Percentiles rank a stretch among this genome's conserved stretches.
Evolutionary conservation across 2,113 vertebrate genomes (phyloP).

Genomic region (Riparia riparia): DNA sequence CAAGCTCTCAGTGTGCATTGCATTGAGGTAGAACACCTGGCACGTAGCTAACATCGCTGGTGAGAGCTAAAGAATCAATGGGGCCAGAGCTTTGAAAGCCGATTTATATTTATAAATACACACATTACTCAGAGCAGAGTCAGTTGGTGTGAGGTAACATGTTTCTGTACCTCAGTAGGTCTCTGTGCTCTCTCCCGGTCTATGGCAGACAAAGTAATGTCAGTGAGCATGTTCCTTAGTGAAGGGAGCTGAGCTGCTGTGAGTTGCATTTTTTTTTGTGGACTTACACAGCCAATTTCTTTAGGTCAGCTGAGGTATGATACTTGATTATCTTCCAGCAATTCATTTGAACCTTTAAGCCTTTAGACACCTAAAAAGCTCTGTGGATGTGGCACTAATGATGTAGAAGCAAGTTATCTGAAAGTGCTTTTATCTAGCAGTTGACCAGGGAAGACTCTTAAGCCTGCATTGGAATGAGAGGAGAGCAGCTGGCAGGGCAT

Average conservation of each 20-base stretch:
- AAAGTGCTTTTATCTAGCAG: not conserved
- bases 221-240: not conserved
- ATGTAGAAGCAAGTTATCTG: not conserved
- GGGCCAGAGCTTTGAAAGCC: not conserved
- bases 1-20: not conserved
- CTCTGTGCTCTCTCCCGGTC: not conserved
- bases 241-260: not conserved
- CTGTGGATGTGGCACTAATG: not conserved
- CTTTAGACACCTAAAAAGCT: not conserved
- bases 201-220: not conserved
- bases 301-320: not conserved
- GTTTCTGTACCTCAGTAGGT: not conserved
- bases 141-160: not conserved
- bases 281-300: not conserved
- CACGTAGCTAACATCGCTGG: not conserved
- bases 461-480: not conserved
- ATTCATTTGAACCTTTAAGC: not conserved
- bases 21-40: rapidly evolving
- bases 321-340: slow-evolving; percentile 1
- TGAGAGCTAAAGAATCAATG: not conserved
- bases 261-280: not conserved
- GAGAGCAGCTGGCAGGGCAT: slow-evolving; percentile 50
- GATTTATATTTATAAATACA: not conserved
- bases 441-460: not conserved
- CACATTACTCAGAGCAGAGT: not conserved